These are phyloP conservation scores for Tenrec ecaudatus DNA, from an alignment of 2,113 vertebrate species.

Conservation along the genomic window DNA sequence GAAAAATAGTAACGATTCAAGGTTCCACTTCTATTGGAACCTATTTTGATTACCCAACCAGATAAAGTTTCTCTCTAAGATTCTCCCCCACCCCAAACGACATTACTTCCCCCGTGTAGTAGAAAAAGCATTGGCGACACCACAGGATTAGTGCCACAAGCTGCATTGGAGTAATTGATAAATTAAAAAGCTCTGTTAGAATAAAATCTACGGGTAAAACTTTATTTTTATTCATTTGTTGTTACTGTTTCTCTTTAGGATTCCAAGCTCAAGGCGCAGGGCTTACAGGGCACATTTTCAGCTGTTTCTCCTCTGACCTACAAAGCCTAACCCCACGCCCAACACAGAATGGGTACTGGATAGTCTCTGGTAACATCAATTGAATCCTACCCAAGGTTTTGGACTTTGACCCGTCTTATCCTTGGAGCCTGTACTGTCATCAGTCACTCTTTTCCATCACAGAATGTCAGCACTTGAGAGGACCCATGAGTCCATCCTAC, in stretches of 20 bases:
- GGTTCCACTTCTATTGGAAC: constrained; percentile 12
- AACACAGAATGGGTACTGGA: too few species aligned
- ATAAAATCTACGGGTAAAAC: not conserved
- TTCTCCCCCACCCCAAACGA: not conserved
- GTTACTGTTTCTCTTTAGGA: not conserved
- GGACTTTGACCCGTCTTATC: not conserved
- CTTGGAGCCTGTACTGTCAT: not conserved
- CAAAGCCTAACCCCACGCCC: not conserved
- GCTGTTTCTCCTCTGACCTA: not conserved
- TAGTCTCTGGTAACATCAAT: not conserved
- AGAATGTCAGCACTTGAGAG: not conserved
- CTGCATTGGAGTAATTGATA: not conserved
- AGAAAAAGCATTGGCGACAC: not conserved
- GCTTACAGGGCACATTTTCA: not conserved
- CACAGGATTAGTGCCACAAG: not conserved
- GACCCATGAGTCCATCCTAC: not conserved
- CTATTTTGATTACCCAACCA: not conserved
- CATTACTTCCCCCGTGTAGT: not conserved
- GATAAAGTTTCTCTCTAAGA: not conserved
- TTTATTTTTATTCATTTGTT: not conserved
- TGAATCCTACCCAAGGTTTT: not conserved
- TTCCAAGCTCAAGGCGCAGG: not conserved
- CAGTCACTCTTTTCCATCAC: not conserved
- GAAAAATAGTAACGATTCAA: not conserved
- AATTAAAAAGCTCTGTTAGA: not conserved